These are phyloP conservation scores for Xiphophorus maculatus DNA, from an alignment of 2,113 vertebrate species.

Conservation along the genomic window DNA sequence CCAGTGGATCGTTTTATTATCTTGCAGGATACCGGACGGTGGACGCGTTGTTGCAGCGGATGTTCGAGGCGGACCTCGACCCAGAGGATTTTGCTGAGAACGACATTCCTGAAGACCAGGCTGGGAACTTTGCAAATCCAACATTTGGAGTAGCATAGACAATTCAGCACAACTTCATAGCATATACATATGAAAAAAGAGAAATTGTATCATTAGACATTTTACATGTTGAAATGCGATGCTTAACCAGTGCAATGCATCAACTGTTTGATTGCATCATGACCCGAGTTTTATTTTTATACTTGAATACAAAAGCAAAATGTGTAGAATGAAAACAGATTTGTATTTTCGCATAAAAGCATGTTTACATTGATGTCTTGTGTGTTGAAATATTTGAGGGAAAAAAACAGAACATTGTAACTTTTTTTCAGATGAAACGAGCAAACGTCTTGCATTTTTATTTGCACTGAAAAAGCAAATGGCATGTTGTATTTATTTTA, in stretches of 20 bases:
- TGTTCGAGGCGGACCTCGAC: conserved; percentile 91
- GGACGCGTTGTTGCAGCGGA: conserved; percentile 89
- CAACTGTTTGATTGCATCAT: too few relatives aligned
- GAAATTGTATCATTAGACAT: too few relatives aligned
- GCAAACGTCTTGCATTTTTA: background rate
- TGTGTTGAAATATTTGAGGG: background rate
- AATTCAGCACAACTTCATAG: too few relatives aligned
- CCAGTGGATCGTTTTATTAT: background rate
- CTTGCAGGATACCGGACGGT: conserved; percentile 88
- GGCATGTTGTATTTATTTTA: background rate
- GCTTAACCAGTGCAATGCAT: too few relatives aligned
- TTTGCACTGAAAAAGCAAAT: background rate
- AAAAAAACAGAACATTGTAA: background rate
- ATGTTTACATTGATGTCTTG: too few relatives aligned
- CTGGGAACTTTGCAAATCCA: conserved; percentile 71
- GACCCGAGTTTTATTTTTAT: too few relatives aligned
- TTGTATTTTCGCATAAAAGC: too few relatives aligned
- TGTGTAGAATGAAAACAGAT: too few relatives aligned
- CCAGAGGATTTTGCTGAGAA: conserved; percentile 81
- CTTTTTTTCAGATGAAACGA: background rate
- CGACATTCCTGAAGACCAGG: conserved; percentile 78
- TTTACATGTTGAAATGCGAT: too few relatives aligned
- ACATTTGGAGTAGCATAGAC: conserved; percentile 64
- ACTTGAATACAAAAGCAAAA: too few relatives aligned
- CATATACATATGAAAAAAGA: too few relatives aligned